Base-by-base conservation (phyloP, 2,888 invertebrate genomes). In the Lasiommata megera region DNA sequence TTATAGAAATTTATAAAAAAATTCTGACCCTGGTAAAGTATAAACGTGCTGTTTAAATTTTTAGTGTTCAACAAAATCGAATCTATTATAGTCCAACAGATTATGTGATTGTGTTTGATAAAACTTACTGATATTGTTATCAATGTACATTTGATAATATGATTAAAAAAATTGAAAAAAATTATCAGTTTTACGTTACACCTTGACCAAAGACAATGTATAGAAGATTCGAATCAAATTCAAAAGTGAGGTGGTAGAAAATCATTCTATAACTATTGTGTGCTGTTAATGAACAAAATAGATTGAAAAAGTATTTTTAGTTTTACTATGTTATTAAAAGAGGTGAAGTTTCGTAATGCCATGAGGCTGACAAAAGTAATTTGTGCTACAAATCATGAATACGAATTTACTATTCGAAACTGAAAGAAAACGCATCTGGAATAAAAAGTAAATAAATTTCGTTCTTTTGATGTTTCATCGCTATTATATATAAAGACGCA, bases 371-470 rank as follows among this genome's bases (percentile, higher is more conserved):
- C 69, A 66, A 70, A 71, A 69, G 64, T 66, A 66, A 69, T 70
- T 72, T 72, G 72, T 75, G 65, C 73, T 68, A 71, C 77, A 76
- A 79, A 80, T 71, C 73, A 82, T 83, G 85, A 77, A 78, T 72
- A 74, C 75, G 64, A 78, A 79, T 73, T 72, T 70, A 67, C 64
- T 78, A 77, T 81, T 77, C 72, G 72, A 80, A 76, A 72, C 72
- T 71, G 80, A 84, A 80, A 80, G 71, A 70, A 72, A 71, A 77
- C 79, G 72, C 69, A 74, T 66, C 63, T 68, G 68, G 75, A 84
- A 82, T 77, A 76, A 83, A 74, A 82, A 80, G 84, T 85, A 78
- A 65, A 63, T 61, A 63, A 34, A 74, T 65, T 70, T 50, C 37
- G 50, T 37, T 41, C 23, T 37, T 43, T 61, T 64, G 18, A 41